Evolutionary conservation across 2,888 invertebrate genomes (phyloP), one percentile per base, ranked within the genome.

Genomic region (Panzeria rudis): DNA sequence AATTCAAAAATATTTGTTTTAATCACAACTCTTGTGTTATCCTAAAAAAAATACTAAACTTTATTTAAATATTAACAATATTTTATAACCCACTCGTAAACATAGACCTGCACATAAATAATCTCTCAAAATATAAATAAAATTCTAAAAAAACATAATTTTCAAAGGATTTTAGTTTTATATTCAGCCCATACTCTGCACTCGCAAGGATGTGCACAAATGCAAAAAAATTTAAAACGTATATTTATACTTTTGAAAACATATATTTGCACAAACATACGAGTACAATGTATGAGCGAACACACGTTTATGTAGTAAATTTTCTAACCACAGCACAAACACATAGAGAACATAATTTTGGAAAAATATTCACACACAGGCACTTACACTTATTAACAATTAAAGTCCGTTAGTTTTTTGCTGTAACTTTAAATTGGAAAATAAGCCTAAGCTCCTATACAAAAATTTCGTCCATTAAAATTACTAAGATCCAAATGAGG

Each of bases 81-180:
- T 68, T 75, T 81, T 75, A 54, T 69, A 75, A 38, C 11, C 68
- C 41, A 29, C 62, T 62, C 25, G 23, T 44, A 73, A 75, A 59
- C 41, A 54, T 54, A 64, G 41, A 82, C 61, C 32, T 75, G 52
- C 44, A 62, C 44, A 76, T 54, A 82, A 75, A 75, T 68, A 13
- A 7, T 9, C 1, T 6, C 1, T 32, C 17, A 68, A 41, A 54
- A 76, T 3, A 50, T 17, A 59, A 35, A 69, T 50, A 69, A 38
- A 59, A 50, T 47, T 73, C 3, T 35, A 35, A 72, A 56, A 68
- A 56, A 61, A 64, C 38, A 76, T 47, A 62, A 82, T 76, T 82
- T 82, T 56, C 44, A 76, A 69, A 69, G 62, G 54, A 71, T 75
- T 81, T 75, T 68, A 56, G 44, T 80, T 80, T 59, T 50, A 64